Evolutionary conservation across 1,140 invertebrate species (phyloP).

Genomic region (Parasteatoda tepidariorum): DNA sequence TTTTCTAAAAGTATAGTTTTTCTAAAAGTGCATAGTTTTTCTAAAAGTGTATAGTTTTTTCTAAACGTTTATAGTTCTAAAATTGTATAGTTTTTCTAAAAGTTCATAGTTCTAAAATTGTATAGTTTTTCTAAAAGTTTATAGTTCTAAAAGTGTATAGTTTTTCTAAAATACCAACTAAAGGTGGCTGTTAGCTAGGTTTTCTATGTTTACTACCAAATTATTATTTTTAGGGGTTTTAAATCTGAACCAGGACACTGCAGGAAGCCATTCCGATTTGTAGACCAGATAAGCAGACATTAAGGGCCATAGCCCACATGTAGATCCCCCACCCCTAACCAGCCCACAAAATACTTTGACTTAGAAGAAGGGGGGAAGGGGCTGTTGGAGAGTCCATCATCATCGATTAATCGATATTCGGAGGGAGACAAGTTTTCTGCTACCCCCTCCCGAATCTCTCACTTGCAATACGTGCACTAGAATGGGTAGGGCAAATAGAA

Average conservation of each 20-base stretch:
- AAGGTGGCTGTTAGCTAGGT: too few relatives aligned
- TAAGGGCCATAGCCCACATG: background rate
- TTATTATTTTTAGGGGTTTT: conserved; percentile 5
- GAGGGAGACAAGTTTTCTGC: background rate
- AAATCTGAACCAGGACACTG: conserved; percentile 47
- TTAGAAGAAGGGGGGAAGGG: background rate
- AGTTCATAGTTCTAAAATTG: too few relatives aligned
- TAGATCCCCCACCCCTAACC: background rate
- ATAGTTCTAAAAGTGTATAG: too few relatives aligned
- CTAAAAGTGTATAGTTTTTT: too few relatives aligned
- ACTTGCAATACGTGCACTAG: background rate
- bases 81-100: too few relatives aligned
- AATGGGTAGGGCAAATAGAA: background rate
- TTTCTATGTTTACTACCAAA: too few relatives aligned
- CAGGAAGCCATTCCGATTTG: conserved; percentile 48
- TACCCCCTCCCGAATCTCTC: background rate
- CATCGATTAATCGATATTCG: conserved; percentile 51
- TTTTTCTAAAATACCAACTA: too few relatives aligned
- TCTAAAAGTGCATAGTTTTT: too few relatives aligned
- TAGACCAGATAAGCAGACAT: conserved; percentile 40
- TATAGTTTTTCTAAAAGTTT: too few relatives aligned
- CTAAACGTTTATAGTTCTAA: too few relatives aligned
- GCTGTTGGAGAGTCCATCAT: conserved; percentile 13
- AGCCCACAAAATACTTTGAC: background rate
- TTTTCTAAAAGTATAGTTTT: too few relatives aligned